These are phyloP conservation scores for Tiliacea aurago DNA, from an alignment of 2,888 invertebrate genomes.

Conservation along the genomic window DNA sequence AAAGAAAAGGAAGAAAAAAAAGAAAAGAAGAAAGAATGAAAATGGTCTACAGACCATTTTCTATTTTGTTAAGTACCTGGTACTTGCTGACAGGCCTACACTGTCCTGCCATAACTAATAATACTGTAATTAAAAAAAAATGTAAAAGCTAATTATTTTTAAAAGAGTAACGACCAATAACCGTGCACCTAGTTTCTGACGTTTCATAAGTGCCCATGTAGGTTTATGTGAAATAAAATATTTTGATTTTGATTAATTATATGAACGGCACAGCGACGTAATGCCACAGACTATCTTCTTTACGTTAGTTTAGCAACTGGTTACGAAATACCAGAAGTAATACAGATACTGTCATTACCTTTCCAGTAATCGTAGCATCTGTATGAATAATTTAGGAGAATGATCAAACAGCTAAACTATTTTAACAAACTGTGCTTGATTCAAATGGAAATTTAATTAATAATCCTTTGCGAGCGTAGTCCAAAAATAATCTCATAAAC, in stretches of 20 bases:
- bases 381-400: not conserved
- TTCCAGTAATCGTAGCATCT: not conserved
- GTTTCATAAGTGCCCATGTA: too few relatives aligned
- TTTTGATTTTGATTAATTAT: not conserved
- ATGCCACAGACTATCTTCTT: conserved; percentile 27
- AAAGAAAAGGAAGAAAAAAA: too few relatives aligned
- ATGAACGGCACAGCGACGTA: conserved; percentile 17
- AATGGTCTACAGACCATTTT: too few relatives aligned
- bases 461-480: not conserved
- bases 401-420: not conserved
- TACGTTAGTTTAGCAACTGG: conserved; percentile 15
- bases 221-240: too few relatives aligned
- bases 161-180: too few relatives aligned
- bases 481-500: not conserved
- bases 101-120: too few relatives aligned
- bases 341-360: conserved; percentile 8
- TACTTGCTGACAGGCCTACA: too few relatives aligned
- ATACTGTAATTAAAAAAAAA: too few relatives aligned
- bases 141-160: too few relatives aligned
- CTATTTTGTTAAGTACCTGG: too few relatives aligned
- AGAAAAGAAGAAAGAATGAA: too few relatives aligned
- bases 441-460: not conserved
- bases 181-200: too few relatives aligned
- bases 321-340: conserved; percentile 11
- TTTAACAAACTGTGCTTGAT: not conserved